Conservation (phyloP, 1,140 invertebrate species). For the Caenorhabditis brenneri region DNA sequence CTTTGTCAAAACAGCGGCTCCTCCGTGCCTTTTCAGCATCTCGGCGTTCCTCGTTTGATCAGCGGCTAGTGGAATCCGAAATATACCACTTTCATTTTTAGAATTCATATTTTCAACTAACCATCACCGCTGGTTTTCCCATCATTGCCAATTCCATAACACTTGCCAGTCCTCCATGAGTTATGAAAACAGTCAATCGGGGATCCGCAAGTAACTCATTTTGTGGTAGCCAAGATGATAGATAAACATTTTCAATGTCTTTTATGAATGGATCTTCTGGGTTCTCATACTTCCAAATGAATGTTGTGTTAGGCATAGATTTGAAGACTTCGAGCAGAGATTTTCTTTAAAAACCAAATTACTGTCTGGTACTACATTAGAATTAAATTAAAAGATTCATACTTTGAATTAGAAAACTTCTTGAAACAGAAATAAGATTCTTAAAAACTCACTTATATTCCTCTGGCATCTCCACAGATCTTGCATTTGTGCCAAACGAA, state of each 20-base stretch:
- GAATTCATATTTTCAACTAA: neutral
- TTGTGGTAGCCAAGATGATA: slow-evolving; percentile 55
- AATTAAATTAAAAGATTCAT: no score
- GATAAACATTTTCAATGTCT: slow-evolving; percentile 43
- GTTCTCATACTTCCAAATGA: slow-evolving; percentile 55
- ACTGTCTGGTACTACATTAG: no score
- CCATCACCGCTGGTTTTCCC: slow-evolving; percentile 60
- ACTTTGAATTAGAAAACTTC: no score
- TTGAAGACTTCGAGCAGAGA: slow-evolving; percentile 2
- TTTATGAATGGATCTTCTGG: slow-evolving; percentile 23
- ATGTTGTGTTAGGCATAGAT: slow-evolving; percentile 13
- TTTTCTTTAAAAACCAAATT: no score
- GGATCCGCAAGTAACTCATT: slow-evolving; percentile 58
- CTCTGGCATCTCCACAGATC: slow-evolving; percentile 48
- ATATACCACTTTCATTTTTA: no score
- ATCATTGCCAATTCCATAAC: slow-evolving; percentile 57
- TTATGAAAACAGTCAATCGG: slow-evolving; percentile 60
- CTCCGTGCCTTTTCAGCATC: slow-evolving; percentile 53
- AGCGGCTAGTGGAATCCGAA: slow-evolving; percentile 58
- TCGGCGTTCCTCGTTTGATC: slow-evolving; percentile 59
- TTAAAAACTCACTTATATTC: slow-evolving; percentile 49
- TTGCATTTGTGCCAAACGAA: no score
- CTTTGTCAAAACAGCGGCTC: slow-evolving; percentile 44
- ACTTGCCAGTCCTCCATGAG: slow-evolving; percentile 62
- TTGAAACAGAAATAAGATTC: no score